Evolutionary conservation across 2,888 invertebrate genomes (phyloP), one percentile per base, ranked within the genome.

Genomic region (Sabellastarte sp.): DNA sequence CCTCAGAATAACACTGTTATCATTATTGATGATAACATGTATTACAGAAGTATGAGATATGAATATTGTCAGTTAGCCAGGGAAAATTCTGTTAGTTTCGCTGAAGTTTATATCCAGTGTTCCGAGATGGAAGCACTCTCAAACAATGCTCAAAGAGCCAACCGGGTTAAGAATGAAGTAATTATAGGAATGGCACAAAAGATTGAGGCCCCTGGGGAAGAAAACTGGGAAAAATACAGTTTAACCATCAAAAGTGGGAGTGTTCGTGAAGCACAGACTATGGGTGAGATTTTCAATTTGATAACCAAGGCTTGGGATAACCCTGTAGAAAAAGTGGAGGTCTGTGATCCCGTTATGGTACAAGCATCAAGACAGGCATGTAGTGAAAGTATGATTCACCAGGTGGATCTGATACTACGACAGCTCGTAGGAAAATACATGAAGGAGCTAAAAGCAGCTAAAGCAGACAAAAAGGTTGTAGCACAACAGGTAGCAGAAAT

Each of bases 1-100:
- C n/a, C n/a, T n/a, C n/a, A n/a, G 53, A 59, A 10, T 15, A 52
- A 60, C 5, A 26, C 32, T 55, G 57, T 62, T 10, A 57, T 67
- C 31, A 51, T 66, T n/a, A 50, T 68, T 4, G 69, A 69, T 63
- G 69, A 69, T 55, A 69, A 69, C 53, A 67, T 69, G 67, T 69
- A 63, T 57, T 69, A 68, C 56, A 33, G 50, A 29, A 65, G 69
- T 29, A 69, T 69, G 69, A 50, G 69, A 33, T 65, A 68, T 31
- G 60, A 64, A 33, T 67, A 67, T 41, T 69, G 61, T 52, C 60
- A 65, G 50, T 32, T 67, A 26, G 69, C 69, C 1, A 33, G 65
- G 26, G 56, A 67, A 57, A 65, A 63, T 67, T 50, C 62, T 57
- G 20, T 20, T 41, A 20, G 41, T 15, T 41, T 41, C 41, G 10